phyloP scores from a whole-genome alignment of 2,888 invertebrate species.

The Mythimna vitellina region DNA sequence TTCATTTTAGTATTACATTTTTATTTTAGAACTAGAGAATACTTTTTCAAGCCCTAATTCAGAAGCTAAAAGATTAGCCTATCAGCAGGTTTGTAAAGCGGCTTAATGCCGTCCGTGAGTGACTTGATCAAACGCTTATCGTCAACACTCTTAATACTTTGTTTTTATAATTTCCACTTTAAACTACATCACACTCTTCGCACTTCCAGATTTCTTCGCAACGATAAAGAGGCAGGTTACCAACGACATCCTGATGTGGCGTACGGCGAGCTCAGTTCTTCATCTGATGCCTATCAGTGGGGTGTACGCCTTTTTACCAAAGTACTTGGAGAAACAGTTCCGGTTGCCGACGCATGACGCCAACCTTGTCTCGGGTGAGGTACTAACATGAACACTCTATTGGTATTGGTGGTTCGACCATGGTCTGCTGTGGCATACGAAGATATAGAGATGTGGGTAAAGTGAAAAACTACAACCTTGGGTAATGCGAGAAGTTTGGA shows the following conservation, averaged over 20 bases:
- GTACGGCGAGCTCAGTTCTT: conserved; percentile 97
- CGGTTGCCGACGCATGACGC: conserved; percentile 96
- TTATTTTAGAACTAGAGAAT: not conserved
- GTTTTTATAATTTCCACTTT: not conserved
- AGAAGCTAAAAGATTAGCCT: not conserved
- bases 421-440: conserved; percentile 3
- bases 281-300: conserved; percentile 98
- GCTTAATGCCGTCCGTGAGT: not conserved
- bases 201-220: conserved; percentile 84
- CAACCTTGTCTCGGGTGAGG: conserved; percentile 96
- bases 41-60: not conserved
- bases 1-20: not conserved
- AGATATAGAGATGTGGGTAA: not conserved
- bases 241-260: conserved; percentile 97
- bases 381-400: conserved; percentile 73
- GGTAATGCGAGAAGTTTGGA: not conserved
- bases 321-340: conserved; percentile 98
- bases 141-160: not conserved
- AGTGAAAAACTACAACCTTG: not conserved
- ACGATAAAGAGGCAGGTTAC: conserved; percentile 93
- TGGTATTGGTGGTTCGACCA: conserved; percentile 49
- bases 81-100: not conserved
- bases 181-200: not conserved
- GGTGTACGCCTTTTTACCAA: conserved; percentile 97
- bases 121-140: not conserved